These are phyloP conservation scores for Drosophila eohydei DNA, from an alignment of 2,888 invertebrate genomes.

Conservation along the genomic window DNA sequence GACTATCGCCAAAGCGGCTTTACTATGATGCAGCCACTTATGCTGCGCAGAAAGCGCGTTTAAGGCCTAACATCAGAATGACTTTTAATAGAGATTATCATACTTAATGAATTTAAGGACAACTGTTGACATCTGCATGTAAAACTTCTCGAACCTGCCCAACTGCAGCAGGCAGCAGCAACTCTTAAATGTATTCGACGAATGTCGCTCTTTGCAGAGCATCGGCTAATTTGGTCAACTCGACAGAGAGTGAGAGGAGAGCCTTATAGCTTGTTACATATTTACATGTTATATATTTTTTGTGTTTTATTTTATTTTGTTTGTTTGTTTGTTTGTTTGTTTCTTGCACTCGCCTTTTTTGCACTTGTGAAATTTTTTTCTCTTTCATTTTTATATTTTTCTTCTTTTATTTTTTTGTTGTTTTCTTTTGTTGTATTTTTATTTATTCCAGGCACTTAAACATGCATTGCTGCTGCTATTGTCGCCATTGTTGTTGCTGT, in stretches of 20 bases:
- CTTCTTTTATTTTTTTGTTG: conserved; percentile 8
- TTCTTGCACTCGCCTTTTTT: conserved; percentile 65
- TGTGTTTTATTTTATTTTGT: conserved; percentile 37
- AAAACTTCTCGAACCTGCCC: neutral
- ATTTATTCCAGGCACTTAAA: conserved; percentile 64
- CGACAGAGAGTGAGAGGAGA: neutral
- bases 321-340: conserved; percentile 54
- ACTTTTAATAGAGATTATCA: too few species aligned
- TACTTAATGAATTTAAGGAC: neutral
- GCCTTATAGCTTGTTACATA: conserved; percentile 34
- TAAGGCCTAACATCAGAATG: neutral
- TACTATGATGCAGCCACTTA: neutral
- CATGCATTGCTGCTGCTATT: conserved; percentile 28
- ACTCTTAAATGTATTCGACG: neutral
- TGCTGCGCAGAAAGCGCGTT: neutral
- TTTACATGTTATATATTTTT: conserved; percentile 38
- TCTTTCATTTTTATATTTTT: conserved; percentile 24
- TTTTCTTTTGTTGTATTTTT: conserved; percentile 32
- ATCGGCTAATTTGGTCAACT: conserved; percentile 17
- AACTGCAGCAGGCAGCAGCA: neutral
- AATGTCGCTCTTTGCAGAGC: neutral
- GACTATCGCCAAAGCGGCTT: neutral
- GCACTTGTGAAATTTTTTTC: conserved; percentile 40
- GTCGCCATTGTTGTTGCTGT: conserved; percentile 24
- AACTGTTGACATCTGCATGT: neutral